Evolutionary conservation across 2,888 invertebrate genomes (phyloP).

Genomic region (Epicampocera succincta): DNA sequence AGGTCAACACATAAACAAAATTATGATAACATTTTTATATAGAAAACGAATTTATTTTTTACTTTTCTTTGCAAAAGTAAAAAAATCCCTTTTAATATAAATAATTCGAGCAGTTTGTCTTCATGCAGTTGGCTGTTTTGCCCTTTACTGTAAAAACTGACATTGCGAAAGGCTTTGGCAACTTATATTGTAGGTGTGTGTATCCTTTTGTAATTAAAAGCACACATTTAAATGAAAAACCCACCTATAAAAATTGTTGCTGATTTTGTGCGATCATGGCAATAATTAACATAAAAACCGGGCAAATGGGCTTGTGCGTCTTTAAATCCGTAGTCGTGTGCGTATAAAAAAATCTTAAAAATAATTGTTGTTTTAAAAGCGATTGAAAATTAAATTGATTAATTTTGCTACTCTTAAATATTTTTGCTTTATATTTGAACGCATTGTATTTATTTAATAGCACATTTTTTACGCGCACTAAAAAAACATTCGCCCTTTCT

Average conservation of each 20-base stretch:
- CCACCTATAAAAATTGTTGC: slow-evolving; percentile 9
- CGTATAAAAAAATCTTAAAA: slow-evolving; percentile 20
- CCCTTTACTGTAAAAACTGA: no score
- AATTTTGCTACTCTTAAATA: slow-evolving; percentile 44
- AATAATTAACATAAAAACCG: no score
- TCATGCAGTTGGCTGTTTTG: no score
- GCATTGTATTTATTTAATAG: slow-evolving; percentile 26
- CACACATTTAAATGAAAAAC: neutral
- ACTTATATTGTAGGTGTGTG: no score
- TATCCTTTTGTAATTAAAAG: slow-evolving; percentile 33
- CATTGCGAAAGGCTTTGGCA: no score
- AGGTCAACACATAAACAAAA: no score
- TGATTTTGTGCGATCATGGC: neutral
- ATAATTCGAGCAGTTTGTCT: no score
- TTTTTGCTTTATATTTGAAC: neutral
- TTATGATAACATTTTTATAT: no score
- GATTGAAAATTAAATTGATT: slow-evolving; percentile 63
- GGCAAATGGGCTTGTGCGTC: neutral
- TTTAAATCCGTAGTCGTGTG: neutral
- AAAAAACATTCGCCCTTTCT: slow-evolving; percentile 24
- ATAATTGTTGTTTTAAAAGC: slow-evolving; percentile 27
- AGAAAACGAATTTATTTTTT: no score
- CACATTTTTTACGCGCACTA: neutral
- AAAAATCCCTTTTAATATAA: no score
- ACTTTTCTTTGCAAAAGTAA: no score